Base-by-base conservation (phyloP, 2,113 vertebrate species). In the Lontra canadensis region DNA sequence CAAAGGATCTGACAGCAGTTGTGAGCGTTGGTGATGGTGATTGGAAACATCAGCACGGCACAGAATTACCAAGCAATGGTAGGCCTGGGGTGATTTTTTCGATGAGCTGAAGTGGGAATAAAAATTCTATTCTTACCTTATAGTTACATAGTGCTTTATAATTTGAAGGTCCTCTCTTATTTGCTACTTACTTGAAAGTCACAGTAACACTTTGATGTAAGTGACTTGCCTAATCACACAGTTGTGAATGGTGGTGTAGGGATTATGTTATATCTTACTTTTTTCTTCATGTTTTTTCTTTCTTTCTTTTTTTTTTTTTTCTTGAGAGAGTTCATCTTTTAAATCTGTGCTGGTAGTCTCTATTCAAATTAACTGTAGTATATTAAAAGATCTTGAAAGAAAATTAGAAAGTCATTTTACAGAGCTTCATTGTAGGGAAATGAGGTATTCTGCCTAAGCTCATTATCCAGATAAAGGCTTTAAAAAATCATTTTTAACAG, bases 331-430 rank as follows among this genome's bases (percentile, higher is more conserved):
- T 89, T 94, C 7, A 9, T 86, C 20, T 52, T 74, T 49, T 36
- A 26, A 42, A 59, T 59, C 15, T 83, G 1, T 44, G 18, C 42
- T 42, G 34, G 26, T 79, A 31, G 47, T 57, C 17, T 82, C 83
- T 90, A 71, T 36, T 86, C 42, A 92, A 67, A 89, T 57, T 85
- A 86, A 47, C 17, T 34, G 25, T 20, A 73, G 42, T 63, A 90
- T 82, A 67, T 82, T 47, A 89, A 96, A 94, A 86, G 47, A 67
- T 76, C 63, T 88, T 84, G n/a, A 92, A 89, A 65, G 83, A 47
- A 79, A 94, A 95, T 55, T 49, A 92, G 31, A 29, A 87, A 95
- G 96, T 83, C 39, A 49, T 57, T 92, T 83, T 63, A 29, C 0
- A 42, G 87, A 57, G 39, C 42, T 88, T 96, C 61, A 81, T 18